These are phyloP conservation scores for Bombyx mori DNA, from an alignment of 1,140 invertebrate genomes.

Conservation along the genomic window DNA sequence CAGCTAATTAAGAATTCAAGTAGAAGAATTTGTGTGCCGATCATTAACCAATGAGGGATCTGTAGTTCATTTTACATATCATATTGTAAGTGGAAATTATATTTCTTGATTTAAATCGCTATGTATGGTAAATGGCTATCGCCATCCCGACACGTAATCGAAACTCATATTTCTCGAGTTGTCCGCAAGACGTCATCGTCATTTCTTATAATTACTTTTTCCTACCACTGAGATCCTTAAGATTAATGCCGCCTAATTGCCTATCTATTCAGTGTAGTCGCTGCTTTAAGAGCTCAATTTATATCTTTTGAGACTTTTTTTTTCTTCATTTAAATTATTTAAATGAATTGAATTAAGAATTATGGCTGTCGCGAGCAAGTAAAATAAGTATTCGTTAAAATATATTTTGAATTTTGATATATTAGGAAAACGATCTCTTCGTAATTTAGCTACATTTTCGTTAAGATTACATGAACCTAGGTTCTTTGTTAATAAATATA, in stretches of 20 bases:
- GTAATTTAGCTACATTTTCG: no score
- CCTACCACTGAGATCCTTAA: constrained; percentile 29
- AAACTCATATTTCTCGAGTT: constrained; percentile 25
- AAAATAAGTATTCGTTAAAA: no score
- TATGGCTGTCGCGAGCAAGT: no score
- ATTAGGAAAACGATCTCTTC: no score
- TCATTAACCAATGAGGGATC: no score
- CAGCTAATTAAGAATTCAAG: no score
- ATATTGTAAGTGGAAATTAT: no score
- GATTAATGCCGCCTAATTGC: constrained; percentile 54
- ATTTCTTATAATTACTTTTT: constrained; percentile 58
- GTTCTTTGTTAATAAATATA: no score
- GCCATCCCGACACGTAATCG: constrained; percentile 20
- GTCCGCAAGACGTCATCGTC: constrained; percentile 42
- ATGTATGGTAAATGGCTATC: neutral
- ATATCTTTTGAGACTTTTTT: constrained; percentile 12
- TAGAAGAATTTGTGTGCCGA: no score
- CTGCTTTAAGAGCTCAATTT: constrained; percentile 19
- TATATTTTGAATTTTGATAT: no score
- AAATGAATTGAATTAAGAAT: constrained; percentile 9
- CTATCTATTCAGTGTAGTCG: constrained; percentile 35
- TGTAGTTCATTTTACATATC: no score
- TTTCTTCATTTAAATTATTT: constrained; percentile 8
- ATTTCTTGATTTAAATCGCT: neutral
- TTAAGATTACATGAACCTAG: no score